Conservation (phyloP, 2,888 invertebrate genomes). For the Mesorhabditis sp. region DNA sequence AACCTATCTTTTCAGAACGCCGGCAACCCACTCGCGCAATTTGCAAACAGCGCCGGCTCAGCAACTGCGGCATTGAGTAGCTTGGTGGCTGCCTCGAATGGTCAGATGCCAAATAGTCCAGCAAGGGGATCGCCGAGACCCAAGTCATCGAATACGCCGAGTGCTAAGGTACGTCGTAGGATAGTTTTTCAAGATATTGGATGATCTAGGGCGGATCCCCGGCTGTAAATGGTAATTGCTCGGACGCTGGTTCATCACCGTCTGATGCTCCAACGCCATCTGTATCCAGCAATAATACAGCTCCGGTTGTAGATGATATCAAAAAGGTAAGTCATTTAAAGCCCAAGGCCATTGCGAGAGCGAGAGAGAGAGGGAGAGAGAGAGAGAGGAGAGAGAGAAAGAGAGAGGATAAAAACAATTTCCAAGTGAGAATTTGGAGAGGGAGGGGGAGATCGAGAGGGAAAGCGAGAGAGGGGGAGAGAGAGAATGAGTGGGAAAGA, state of each 20-base stretch:
- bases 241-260: background rate
- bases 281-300: background rate
- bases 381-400: background rate
- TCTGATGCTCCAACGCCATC: constrained; percentile 1
- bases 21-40: constrained; percentile 15
- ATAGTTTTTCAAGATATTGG: background rate
- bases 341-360: background rate
- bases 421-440: background rate
- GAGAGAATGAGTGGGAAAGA: too few species aligned
- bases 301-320: background rate
- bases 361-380: background rate
- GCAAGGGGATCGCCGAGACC: background rate
- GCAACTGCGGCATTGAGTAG: constrained; percentile 7
- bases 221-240: constrained; percentile 2
- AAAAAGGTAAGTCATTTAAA: background rate
- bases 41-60: constrained; percentile 9
- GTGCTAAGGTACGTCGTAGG: background rate
- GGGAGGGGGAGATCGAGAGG: too few species aligned
- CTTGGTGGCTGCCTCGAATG: constrained; percentile 7
- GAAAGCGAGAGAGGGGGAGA: too few species aligned
- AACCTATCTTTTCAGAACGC: background rate
- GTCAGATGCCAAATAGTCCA: constrained; percentile 8
- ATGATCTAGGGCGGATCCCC: constrained; percentile 1
- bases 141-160: constrained; percentile 1
- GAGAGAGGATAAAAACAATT: background rate